phyloP scores from a whole-genome alignment of 2,888 invertebrate species.

The Hydrotaea cyrtoneurina region DNA sequence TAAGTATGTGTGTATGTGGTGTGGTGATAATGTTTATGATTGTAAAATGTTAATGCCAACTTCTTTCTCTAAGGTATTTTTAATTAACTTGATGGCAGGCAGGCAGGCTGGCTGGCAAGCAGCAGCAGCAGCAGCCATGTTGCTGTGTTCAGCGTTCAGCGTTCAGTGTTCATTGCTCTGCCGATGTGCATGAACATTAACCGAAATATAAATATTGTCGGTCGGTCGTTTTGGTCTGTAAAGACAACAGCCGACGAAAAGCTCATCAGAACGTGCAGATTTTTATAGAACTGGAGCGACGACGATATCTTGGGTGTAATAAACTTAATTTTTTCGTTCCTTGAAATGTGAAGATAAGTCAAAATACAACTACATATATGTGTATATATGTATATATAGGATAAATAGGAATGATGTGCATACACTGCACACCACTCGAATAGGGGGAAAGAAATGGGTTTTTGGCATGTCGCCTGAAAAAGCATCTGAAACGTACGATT shows the following conservation, averaged over 20 bases:
- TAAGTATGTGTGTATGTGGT: constrained; percentile 14
- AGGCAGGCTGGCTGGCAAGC: not conserved
- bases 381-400: not conserved
- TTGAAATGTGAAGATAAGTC: constrained; percentile 36
- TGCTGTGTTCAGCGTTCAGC: constrained; percentile 6
- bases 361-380: constrained; percentile 18
- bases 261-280: constrained; percentile 15
- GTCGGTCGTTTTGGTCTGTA: not conserved
- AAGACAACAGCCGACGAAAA: not conserved
- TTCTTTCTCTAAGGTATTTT: constrained; percentile 55
- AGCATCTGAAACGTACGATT: no score
- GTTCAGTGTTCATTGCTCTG: not conserved
- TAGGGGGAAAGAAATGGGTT: not conserved
- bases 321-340: constrained; percentile 58
- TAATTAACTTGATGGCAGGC: constrained; percentile 58
- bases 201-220: constrained; percentile 12
- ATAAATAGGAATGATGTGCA: no score
- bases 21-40: constrained; percentile 46
- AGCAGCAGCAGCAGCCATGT: constrained; percentile 17
- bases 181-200: not conserved
- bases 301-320: constrained; percentile 52
- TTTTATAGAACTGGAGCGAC: not conserved
- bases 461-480: no score
- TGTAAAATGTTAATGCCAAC: constrained; percentile 40
- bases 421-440: not conserved